Percentiles rank a stretch among this genome's conserved stretches.
These are phyloP conservation scores for Microtus oregoni DNA, from an alignment of 2,113 vertebrate species.

Conservation along the genomic window DNA sequence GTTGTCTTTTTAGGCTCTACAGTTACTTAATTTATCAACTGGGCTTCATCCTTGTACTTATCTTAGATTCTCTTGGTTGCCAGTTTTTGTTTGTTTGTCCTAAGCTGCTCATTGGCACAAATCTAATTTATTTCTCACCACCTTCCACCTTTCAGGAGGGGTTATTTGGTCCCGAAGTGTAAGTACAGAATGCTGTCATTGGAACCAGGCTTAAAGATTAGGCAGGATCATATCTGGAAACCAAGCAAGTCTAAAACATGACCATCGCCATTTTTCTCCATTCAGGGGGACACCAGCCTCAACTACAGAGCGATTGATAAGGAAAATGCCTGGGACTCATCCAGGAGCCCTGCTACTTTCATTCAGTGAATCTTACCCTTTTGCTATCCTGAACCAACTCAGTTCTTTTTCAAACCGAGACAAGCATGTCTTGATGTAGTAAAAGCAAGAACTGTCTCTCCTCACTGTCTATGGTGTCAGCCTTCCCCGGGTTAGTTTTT, in stretches of 20 bases:
- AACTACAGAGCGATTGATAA: neutral
- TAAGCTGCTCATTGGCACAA: neutral
- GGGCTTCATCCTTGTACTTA: neutral
- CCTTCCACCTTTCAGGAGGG: neutral
- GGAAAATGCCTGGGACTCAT: neutral
- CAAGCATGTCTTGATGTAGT: neutral
- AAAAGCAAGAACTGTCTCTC: neutral
- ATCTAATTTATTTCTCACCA: neutral
- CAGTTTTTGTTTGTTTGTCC: neutral
- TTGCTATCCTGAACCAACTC: neutral
- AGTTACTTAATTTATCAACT: neutral
- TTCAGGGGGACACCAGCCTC: neutral
- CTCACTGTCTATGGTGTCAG: neutral
- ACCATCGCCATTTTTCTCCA: neutral
- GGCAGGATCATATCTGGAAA: constrained; percentile 1
- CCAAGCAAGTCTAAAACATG: neutral
- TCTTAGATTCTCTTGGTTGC: constrained; percentile 31
- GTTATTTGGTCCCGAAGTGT: neutral
- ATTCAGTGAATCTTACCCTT: neutral
- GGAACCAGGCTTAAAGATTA: neutral
- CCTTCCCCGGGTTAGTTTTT: neutral
- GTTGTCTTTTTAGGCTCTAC: neutral
- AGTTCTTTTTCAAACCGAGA: neutral
- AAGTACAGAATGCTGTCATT: neutral
- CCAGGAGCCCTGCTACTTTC: neutral